Percentiles rank a stretch among this genome's conserved stretches.
phyloP scores from a whole-genome alignment of 1,140 invertebrate species.

The Drosophila leontia region DNA sequence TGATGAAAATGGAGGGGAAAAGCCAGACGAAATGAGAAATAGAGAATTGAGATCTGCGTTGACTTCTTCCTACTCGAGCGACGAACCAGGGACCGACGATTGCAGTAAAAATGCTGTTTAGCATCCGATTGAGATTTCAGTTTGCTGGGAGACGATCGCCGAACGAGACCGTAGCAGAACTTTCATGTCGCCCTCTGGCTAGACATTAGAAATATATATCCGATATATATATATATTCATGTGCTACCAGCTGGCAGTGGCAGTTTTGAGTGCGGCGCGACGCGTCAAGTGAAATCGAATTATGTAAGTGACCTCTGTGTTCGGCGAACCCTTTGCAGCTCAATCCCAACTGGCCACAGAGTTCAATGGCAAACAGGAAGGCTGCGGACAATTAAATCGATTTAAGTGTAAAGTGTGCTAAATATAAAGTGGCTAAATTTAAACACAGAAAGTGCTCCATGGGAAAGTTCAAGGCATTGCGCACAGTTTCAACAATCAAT shows the following conservation, averaged over 20 bases:
- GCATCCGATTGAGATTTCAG: slow-evolving; percentile 67
- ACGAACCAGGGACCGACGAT: slow-evolving; percentile 41
- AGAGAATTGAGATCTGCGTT: slow-evolving; percentile 55
- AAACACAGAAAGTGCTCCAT: slow-evolving; percentile 38
- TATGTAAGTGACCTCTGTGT: slow-evolving; percentile 70
- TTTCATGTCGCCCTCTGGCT: slow-evolving; percentile 65
- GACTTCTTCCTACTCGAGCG: slow-evolving; percentile 65
- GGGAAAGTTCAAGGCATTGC: slow-evolving; percentile 62
- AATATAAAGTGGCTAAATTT: slow-evolving; percentile 67
- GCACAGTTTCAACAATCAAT: slow-evolving; percentile 44
- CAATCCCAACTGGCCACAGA: neutral
- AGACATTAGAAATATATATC: slow-evolving; percentile 55
- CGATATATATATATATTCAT: slow-evolving; percentile 60
- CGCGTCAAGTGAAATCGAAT: slow-evolving; percentile 67
- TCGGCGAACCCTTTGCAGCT: neutral
- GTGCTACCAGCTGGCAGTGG: slow-evolving; percentile 72
- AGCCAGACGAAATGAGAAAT: slow-evolving; percentile 50
- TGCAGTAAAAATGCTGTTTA: slow-evolving; percentile 74
- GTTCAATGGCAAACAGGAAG: slow-evolving; percentile 47
- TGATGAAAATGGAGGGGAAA: slow-evolving; percentile 27
- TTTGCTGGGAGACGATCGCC: slow-evolving; percentile 82
- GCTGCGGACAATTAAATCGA: slow-evolving; percentile 33
- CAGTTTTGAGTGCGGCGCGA: slow-evolving; percentile 73
- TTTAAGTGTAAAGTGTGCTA: slow-evolving; percentile 54
- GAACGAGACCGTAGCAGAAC: slow-evolving; percentile 78